Conservation (phyloP, 2,113 vertebrate species). For the Lipotes vexillifer region DNA sequence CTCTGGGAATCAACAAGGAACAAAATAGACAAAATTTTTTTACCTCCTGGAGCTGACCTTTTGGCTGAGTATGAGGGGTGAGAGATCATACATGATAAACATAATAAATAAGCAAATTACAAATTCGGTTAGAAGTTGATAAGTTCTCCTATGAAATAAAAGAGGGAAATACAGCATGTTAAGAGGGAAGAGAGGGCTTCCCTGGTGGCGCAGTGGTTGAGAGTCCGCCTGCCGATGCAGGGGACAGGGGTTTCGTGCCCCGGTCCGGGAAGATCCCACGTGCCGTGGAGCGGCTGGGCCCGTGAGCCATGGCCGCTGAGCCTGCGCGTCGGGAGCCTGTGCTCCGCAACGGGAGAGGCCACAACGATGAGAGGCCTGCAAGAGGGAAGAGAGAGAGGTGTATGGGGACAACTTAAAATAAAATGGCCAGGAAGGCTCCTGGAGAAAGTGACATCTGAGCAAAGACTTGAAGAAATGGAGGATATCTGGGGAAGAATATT, state of each 20-base stretch:
- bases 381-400: neutral
- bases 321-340: too few relatives aligned
- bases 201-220: too few relatives aligned
- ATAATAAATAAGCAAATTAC: neutral
- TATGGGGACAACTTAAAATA: neutral
- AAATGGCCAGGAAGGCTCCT: neutral
- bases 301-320: too few relatives aligned
- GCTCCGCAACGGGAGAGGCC: too few relatives aligned
- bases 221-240: too few relatives aligned
- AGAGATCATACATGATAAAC: neutral
- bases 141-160: neutral
- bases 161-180: neutral
- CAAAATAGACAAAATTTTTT: neutral
- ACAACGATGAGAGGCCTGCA: too few relatives aligned
- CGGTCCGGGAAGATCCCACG: too few relatives aligned
- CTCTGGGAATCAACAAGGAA: neutral
- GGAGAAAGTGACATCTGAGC: neutral
- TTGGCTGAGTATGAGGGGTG: neutral
- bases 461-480: neutral
- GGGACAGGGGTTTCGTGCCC: too few relatives aligned
- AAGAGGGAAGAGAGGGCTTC: neutral
- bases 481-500: neutral
- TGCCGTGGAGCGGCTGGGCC: too few relatives aligned
- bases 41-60: neutral
- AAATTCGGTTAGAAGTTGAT: neutral